phyloP scores from a whole-genome alignment of 2,888 invertebrate species.

The Cheilosia variabilis region DNA sequence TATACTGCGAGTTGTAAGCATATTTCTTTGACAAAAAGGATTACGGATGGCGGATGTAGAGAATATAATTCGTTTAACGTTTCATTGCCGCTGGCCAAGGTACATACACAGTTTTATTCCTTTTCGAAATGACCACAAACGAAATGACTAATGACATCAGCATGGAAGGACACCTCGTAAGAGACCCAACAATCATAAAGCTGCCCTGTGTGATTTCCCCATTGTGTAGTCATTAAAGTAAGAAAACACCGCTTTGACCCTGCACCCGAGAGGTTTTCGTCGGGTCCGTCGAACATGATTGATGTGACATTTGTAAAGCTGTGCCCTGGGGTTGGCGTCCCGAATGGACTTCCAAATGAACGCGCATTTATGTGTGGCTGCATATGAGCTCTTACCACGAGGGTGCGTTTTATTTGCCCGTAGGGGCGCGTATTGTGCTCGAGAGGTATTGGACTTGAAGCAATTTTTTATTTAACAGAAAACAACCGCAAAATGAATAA shows the following conservation, averaged over 20 bases:
- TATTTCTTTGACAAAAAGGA: conserved; percentile 30
- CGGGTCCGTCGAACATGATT: conserved; percentile 38
- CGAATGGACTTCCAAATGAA: conserved; percentile 18
- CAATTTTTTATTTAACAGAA: not conserved
- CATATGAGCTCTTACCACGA: not conserved
- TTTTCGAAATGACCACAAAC: conserved; percentile 45
- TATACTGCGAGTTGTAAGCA: not conserved
- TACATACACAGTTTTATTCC: conserved; percentile 10
- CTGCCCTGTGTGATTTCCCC: conserved; percentile 43
- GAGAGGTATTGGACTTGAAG: no score
- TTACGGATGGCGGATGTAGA: conserved; percentile 7
- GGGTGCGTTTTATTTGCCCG: not conserved
- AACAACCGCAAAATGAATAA: not conserved
- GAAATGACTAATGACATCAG: conserved; percentile 63
- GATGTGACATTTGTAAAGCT: conserved; percentile 27
- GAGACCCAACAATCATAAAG: conserved; percentile 43
- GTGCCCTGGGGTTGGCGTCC: not conserved
- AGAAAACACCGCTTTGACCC: conserved; percentile 22
- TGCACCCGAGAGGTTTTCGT: not conserved
- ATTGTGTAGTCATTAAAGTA: conserved; percentile 39
- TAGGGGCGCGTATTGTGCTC: no score
- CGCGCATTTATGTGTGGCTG: not conserved
- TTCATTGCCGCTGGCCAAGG: conserved; percentile 41
- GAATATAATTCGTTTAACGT: conserved; percentile 52
- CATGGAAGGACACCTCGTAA: conserved; percentile 41